Evolutionary conservation across 2,888 invertebrate species (phyloP).

Genomic region (Ophioninae sp.): DNA sequence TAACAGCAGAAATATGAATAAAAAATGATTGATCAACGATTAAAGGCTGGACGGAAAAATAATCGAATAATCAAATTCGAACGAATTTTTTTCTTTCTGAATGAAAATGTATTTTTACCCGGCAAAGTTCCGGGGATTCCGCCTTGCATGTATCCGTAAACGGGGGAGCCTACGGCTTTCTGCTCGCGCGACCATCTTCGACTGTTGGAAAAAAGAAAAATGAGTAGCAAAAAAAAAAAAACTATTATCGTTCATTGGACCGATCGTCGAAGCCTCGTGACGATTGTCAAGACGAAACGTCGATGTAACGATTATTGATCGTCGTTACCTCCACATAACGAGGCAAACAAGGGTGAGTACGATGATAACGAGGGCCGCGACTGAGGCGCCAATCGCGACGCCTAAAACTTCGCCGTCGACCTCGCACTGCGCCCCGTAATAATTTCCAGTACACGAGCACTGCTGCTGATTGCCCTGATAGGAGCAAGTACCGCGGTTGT

Average conservation of each 20-base stretch:
- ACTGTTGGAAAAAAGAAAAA: conserved; percentile 80
- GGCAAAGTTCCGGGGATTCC: conserved; percentile 80
- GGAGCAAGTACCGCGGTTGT: conserved; percentile 91
- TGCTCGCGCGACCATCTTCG: conserved; percentile 95
- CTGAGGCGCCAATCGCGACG: conserved; percentile 94
- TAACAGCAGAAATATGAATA: conserved; percentile 5
- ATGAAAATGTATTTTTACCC: conserved; percentile 63
- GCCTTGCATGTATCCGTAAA: conserved; percentile 92
- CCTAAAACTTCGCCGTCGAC: conserved; percentile 96
- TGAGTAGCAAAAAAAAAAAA: neutral
- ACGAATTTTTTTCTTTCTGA: neutral
- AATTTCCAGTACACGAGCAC: conserved; percentile 93
- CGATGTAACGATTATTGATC: neutral
- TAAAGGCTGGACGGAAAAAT: neutral
- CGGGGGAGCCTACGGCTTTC: conserved; percentile 91
- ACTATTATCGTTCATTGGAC: neutral
- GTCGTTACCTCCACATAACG: conserved; percentile 92
- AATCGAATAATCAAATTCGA: neutral
- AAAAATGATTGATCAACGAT: neutral
- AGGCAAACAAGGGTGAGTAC: conserved; percentile 92
- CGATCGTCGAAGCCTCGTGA: neutral
- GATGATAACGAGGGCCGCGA: conserved; percentile 94
- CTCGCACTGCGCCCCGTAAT: conserved; percentile 94
- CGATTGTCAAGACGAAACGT: neutral
- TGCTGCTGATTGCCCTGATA: conserved; percentile 88